A percentile compares a stretch with the other conserved stretches of the same genome.
Evolutionary conservation across 2,888 invertebrate genomes (phyloP).

Genomic region (Apodemia zela): DNA sequence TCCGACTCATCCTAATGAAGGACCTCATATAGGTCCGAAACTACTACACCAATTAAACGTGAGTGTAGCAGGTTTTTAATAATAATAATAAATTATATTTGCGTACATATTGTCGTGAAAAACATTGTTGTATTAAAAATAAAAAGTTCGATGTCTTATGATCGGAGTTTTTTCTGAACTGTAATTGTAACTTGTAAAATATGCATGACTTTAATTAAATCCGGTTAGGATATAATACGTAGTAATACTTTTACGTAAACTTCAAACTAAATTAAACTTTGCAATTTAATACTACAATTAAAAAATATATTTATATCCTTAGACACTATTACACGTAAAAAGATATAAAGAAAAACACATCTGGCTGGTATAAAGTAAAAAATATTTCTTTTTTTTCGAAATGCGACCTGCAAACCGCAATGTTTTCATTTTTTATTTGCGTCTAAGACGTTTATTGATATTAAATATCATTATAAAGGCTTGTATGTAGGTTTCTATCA

Average conservation of each 20-base stretch:
- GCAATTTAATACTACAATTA: not conserved
- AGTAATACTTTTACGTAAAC: not conserved
- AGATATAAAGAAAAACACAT: not conserved
- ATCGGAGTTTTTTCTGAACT: not conserved
- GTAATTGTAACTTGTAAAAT: not conserved
- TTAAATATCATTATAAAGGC: constrained; percentile 4
- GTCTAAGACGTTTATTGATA: constrained; percentile 10
- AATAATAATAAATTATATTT: too few species aligned
- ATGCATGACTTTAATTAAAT: not conserved
- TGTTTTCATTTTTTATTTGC: constrained; percentile 3
- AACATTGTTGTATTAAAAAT: too few species aligned
- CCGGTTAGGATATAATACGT: not conserved
- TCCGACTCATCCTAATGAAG: too few species aligned
- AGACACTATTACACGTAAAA: not conserved
- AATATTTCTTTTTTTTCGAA: constrained; percentile 4
- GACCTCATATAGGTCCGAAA: too few species aligned
- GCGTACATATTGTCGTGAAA: too few species aligned
- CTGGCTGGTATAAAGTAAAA: not conserved
- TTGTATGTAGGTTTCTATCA: not conserved
- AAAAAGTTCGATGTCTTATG: not conserved
- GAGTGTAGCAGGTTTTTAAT: too few species aligned
- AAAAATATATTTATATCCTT: not conserved
- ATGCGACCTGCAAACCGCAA: constrained; percentile 19
- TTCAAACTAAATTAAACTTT: constrained; percentile 1
- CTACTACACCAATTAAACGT: too few species aligned